phyloP scores from a whole-genome alignment of 2,888 invertebrate genomes.

The Papilio demoleus region DNA sequence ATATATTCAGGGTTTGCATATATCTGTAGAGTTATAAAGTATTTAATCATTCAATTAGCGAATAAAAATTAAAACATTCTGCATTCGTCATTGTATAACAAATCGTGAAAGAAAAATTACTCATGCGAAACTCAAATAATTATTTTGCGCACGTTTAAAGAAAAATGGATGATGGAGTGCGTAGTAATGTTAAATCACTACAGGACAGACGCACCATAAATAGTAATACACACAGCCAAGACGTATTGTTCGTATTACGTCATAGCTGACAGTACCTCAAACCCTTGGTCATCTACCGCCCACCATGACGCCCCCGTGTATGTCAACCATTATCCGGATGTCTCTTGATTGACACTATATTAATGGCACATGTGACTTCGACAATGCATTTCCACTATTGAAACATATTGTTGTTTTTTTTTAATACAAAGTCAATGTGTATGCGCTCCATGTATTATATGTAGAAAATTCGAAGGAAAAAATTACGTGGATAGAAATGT shows the following conservation, averaged over 20 bases:
- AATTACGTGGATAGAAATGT: no score
- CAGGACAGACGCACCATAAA: slow-evolving; percentile 62
- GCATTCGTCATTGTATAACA: not conserved
- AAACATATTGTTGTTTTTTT: not conserved
- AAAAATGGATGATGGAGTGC: slow-evolving; percentile 43
- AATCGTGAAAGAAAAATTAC: slow-evolving; percentile 45
- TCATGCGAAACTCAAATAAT: slow-evolving; percentile 42
- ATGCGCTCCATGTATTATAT: not conserved
- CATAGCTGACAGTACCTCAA: slow-evolving; percentile 60
- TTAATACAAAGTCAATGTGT: not conserved
- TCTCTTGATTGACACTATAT: slow-evolving; percentile 41
- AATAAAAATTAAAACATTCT: no score
- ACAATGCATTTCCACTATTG: not conserved
- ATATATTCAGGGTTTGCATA: not conserved
- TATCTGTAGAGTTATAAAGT: no score
- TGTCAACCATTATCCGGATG: slow-evolving; percentile 33
- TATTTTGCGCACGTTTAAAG: slow-evolving; percentile 47
- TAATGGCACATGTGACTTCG: slow-evolving; percentile 31
- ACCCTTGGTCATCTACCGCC: slow-evolving; percentile 64
- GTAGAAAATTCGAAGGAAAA: not conserved
- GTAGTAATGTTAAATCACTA: slow-evolving; percentile 53
- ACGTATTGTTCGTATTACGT: slow-evolving; percentile 59
- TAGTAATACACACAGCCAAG: slow-evolving; percentile 58
- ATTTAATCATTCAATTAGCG: no score
- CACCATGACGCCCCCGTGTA: slow-evolving; percentile 56